Conservation (phyloP, 2,113 vertebrate genomes). For the Xenopus tropicalis region DNA sequence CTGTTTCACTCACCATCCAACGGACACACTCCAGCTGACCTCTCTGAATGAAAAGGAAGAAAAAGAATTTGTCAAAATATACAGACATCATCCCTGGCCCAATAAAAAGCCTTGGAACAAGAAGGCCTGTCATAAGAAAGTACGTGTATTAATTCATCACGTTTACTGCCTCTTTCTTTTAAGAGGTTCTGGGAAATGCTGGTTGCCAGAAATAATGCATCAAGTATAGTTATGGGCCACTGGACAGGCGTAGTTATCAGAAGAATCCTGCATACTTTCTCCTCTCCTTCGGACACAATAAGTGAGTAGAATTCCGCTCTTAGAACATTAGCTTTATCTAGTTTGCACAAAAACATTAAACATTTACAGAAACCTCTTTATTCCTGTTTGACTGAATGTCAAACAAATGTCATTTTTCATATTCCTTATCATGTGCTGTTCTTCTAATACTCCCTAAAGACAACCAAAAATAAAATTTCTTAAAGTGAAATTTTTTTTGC, state of each 20-base stretch:
- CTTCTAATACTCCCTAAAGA: no score
- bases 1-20: conserved; percentile 98
- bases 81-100: neutral
- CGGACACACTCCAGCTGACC: conserved; percentile 93
- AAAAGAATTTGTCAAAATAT: neutral
- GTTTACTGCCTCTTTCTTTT: conserved; percentile 7
- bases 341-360: neutral
- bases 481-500: no score
- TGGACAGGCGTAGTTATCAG: neutral
- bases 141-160: neutral
- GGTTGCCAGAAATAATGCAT: neutral
- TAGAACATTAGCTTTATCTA: neutral
- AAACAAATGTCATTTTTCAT: no score
- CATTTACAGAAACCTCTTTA: no score
- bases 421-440: no score
- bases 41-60: conserved; percentile 65
- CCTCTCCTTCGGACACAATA: neutral
- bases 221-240: neutral
- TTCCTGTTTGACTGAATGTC: no score
- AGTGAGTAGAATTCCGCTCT: no score
- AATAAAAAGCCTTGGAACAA: neutral
- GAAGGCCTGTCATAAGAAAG: neutral
- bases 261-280: neutral
- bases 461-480: no score
- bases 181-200: neutral